Conservation (phyloP, 2,797 vertebrate genomes). For the Darevskia mixta region DNA sequence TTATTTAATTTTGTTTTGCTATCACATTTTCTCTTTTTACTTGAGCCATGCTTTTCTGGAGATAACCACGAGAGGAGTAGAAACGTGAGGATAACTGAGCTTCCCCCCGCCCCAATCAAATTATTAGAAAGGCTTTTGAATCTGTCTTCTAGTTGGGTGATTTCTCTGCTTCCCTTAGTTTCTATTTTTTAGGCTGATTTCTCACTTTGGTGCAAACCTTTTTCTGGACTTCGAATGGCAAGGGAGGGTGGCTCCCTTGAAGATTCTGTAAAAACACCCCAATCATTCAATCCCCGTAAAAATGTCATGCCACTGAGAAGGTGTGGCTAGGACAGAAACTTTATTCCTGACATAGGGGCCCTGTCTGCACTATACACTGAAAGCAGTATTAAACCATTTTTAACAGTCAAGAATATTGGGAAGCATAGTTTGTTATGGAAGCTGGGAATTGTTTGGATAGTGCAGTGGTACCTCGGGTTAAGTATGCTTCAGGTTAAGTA, state of each 20-base stretch:
- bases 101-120: not conserved
- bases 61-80: no score
- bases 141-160: not conserved
- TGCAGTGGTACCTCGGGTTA: no score
- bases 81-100: not conserved
- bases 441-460: no score
- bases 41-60: not conserved
- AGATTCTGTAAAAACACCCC: not conserved
- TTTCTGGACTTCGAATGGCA: not conserved
- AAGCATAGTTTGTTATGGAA: no score
- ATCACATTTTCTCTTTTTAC: not conserved
- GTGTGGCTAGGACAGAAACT: not conserved
- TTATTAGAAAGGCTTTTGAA: not conserved
- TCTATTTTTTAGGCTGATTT: not conserved
- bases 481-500: no score
- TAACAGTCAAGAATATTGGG: no score
- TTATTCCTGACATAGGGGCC: not conserved
- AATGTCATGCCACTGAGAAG: not conserved
- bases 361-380: not conserved
- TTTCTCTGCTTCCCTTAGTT: no score
- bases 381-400: not conserved
- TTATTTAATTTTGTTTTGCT: no score
- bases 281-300: not conserved
- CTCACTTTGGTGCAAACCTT: not conserved
- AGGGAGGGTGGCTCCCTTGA: not conserved